A percentile compares a stretch with the other conserved stretches of the same genome.
Evolutionary conservation across 2,888 invertebrate genomes (phyloP).

Genomic region (Lysandra coridon): DNA sequence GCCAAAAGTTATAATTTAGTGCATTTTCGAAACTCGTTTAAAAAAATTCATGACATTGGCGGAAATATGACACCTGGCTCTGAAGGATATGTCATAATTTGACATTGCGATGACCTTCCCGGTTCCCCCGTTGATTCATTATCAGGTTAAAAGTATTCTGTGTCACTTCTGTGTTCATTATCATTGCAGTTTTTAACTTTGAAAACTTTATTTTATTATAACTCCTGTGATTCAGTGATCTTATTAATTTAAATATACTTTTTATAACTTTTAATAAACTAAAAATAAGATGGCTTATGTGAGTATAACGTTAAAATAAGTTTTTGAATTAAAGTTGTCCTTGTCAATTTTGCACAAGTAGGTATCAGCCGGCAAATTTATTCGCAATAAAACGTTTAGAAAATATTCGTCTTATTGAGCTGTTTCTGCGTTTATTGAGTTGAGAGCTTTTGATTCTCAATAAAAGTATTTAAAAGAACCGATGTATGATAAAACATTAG

Average conservation of each 20-base stretch:
- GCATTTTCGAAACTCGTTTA: neutral
- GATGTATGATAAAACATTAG: neutral
- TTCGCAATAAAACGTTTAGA: neutral
- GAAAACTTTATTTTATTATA: neutral
- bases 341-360: neutral
- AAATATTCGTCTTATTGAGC: too few relatives aligned
- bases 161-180: too few relatives aligned
- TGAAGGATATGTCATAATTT: neutral
- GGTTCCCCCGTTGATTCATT: neutral
- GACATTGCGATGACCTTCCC: slow-evolving; percentile 12
- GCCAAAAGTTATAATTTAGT: neutral
- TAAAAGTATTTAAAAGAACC: neutral
- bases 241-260: neutral
- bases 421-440: too few relatives aligned
- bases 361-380: neutral
- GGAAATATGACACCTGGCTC: slow-evolving; percentile 23
- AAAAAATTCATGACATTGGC: slow-evolving; percentile 5
- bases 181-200: neutral
- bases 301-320: neutral
- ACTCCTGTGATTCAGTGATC: neutral
- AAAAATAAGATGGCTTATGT: neutral
- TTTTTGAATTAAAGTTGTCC: neutral
- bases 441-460: neutral
- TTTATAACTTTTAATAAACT: neutral
- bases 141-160: too few relatives aligned